These are phyloP conservation scores for Tetramorium alpestre DNA, from an alignment of 1,140 invertebrate species.

Conservation along the genomic window DNA sequence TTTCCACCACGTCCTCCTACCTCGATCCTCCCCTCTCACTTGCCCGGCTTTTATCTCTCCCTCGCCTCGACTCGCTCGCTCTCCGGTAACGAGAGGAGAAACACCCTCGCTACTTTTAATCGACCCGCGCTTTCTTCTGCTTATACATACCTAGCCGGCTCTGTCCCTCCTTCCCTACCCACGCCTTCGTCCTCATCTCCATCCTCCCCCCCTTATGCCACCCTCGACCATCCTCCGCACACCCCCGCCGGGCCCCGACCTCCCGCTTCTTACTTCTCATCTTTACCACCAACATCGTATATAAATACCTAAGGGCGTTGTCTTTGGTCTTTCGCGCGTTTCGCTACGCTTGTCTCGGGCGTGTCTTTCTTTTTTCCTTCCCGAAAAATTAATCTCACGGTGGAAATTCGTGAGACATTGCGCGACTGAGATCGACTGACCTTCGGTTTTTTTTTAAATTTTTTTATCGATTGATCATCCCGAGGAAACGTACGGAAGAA, in stretches of 20 bases:
- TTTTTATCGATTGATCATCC: slow-evolving; percentile 1
- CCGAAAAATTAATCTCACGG: slow-evolving; percentile 15
- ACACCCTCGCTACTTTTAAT: slow-evolving; percentile 87
- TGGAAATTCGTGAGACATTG: background rate
- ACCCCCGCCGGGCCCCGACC: slow-evolving; percentile 43
- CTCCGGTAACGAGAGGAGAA: slow-evolving; percentile 85
- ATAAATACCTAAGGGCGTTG: slow-evolving; percentile 85
- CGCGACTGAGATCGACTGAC: slow-evolving; percentile 6
- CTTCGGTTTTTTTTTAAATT: background rate
- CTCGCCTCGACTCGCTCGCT: slow-evolving; percentile 72
- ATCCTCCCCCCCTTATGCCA: slow-evolving; percentile 69
- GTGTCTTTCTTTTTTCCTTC: slow-evolving; percentile 14
- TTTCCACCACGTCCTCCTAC: slow-evolving; percentile 64
- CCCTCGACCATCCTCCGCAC: slow-evolving; percentile 60
- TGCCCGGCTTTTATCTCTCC: slow-evolving; percentile 69
- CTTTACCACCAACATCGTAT: slow-evolving; percentile 82
- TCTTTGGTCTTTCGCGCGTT: slow-evolving; percentile 81
- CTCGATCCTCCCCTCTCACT: slow-evolving; percentile 61
- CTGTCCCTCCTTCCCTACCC: slow-evolving; percentile 60
- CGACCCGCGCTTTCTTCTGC: slow-evolving; percentile 86
- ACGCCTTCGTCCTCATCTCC: slow-evolving; percentile 78
- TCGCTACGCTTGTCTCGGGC: slow-evolving; percentile 50
- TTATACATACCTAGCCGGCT: slow-evolving; percentile 83
- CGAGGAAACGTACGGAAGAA: background rate
- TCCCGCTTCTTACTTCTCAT: slow-evolving; percentile 79